Evolutionary conservation across 2,888 invertebrate genomes (phyloP), one percentile per base, ranked within the genome.

Genomic region (Hirtodrosophila duncani): DNA sequence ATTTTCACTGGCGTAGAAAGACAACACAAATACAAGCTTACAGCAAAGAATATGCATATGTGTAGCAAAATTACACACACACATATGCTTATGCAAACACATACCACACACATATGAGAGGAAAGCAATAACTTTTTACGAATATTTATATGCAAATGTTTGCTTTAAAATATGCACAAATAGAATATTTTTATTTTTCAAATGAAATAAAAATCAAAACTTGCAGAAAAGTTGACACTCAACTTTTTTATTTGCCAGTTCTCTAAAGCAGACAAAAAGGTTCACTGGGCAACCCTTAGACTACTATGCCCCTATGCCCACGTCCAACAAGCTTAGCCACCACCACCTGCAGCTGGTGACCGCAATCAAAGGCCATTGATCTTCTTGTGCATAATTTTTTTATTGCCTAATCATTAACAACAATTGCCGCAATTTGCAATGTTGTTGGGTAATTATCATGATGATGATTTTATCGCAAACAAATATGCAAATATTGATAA

Each of bases 321-420:
- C 9, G 13, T 14, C n/a, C 1, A 1, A 3, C 9, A 14, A 4
- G n/a, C 2, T 4, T 2, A 17, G 17, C 37, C 74, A 69, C 56
- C 70, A 65, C 74, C 75, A 41, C 29, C 33, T 20, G 29, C 34
- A 51, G 46, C 21, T 46, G 26, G n/a, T 42, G 24, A 56, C 65
- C 65, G 72, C 72, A 72, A 72, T 72, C 80, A 72, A 56, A 77
- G 67, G 81, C 68, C 68, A 80, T 80, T 72, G 78, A 71, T 71
- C 75, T 61, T 14, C n/a, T n/a, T n/a, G n/a, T n/a, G n/a, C 26
- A 31, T 59, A 11, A 29, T 43, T 36, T 49, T 66, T 59, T 50
- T 55, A 20, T 33, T 61, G 62, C 53, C 79, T 75, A 75, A 81
- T 75, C 75, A 75, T 81, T 68, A 74, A 68, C 70, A 75, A 75